These are phyloP conservation scores for Pinna nobilis DNA, from an alignment of 1,140 invertebrate genomes.

Conservation along the genomic window DNA sequence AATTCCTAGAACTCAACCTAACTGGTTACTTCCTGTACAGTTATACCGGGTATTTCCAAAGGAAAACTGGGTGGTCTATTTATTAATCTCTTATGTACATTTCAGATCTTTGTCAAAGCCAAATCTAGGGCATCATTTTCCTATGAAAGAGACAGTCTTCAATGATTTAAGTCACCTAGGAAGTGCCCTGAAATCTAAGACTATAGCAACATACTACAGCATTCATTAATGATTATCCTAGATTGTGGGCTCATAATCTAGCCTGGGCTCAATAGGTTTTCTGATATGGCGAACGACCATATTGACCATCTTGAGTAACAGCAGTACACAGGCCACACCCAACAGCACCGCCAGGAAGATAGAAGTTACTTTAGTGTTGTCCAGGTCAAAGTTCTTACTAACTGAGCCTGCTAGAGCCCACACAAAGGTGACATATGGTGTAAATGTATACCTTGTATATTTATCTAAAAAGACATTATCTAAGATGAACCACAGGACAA, in stretches of 20 bases:
- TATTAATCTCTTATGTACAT: too few relatives aligned
- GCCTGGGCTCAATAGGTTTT: slow-evolving; percentile 33
- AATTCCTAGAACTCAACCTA: too few relatives aligned
- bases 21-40: too few relatives aligned
- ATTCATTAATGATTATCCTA: not conserved
- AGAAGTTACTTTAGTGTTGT: slow-evolving; percentile 40
- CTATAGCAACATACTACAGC: not conserved
- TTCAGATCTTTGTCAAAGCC: too few relatives aligned
- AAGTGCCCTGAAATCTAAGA: not conserved
- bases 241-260: slow-evolving; percentile 48
- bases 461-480: slow-evolving; percentile 63
- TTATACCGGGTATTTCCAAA: too few relatives aligned
- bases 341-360: slow-evolving; percentile 38
- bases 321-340: slow-evolving; percentile 19
- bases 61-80: too few relatives aligned
- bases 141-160: too few relatives aligned
- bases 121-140: not conserved
- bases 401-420: slow-evolving; percentile 58
- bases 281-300: slow-evolving; percentile 41
- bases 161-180: too few relatives aligned
- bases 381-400: slow-evolving; percentile 51
- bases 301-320: slow-evolving; percentile 41
- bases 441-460: slow-evolving; percentile 63
- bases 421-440: slow-evolving; percentile 62
- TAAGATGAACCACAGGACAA: slow-evolving; percentile 56